Evolutionary conservation across 2,888 invertebrate genomes (phyloP).

Genomic region (Deroplatys truncata): DNA sequence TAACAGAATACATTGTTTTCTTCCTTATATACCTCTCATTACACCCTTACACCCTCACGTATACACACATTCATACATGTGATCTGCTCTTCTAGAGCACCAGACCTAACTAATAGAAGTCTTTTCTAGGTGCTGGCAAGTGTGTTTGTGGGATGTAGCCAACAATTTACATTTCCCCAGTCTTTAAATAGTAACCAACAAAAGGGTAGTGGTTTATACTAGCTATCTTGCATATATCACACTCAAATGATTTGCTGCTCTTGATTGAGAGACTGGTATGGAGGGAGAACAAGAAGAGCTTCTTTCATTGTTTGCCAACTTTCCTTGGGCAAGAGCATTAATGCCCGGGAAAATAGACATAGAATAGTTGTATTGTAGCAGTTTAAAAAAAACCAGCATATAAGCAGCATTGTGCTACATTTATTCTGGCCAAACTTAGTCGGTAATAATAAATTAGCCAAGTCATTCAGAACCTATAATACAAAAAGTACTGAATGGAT

Average conservation of each 20-base stretch:
- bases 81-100: neutral
- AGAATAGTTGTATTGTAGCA: conserved; percentile 10
- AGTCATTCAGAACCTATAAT: neutral
- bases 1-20: neutral
- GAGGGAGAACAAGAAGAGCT: conserved; percentile 13
- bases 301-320: conserved; percentile 28
- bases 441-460: neutral
- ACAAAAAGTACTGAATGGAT: neutral
- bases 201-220: neutral
- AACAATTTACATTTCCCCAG: conserved; percentile 10
- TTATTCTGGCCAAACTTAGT: neutral
- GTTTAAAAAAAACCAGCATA: conserved; percentile 14
- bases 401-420: conserved; percentile 12
- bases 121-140: neutral
- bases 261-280: neutral
- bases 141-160: neutral
- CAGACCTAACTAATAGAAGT: neutral
- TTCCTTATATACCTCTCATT: neutral
- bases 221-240: neutral
- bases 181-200: neutral
- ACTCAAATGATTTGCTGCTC: neutral
- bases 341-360: conserved; percentile 16
- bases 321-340: conserved; percentile 16
- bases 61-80: neutral
- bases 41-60: neutral